phyloP scores from a whole-genome alignment of 2,113 vertebrate species.

The Rhea americana region DNA sequence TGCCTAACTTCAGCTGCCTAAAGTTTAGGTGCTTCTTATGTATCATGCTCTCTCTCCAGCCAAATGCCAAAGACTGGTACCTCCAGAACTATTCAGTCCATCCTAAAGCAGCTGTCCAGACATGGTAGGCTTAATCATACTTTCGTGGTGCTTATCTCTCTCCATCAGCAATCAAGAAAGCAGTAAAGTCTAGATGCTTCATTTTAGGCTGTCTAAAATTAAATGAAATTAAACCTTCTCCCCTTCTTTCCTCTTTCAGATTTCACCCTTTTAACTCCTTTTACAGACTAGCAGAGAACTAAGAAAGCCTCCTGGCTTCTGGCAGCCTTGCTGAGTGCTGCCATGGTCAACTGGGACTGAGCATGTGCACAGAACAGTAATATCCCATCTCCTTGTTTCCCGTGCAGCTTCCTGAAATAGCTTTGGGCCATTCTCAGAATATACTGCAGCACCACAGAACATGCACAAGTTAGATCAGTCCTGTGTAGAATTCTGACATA shows the following conservation, averaged over 20 bases:
- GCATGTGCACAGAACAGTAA: constrained; percentile 8
- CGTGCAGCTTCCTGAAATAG: constrained; percentile 39
- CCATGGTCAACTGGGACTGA: constrained; percentile 4
- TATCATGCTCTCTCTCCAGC: not conserved
- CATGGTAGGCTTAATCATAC: not conserved
- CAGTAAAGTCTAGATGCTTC: constrained; percentile 1
- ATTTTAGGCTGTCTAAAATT: constrained; percentile 47
- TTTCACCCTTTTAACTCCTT: constrained; percentile 6
- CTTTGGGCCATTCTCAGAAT: constrained; percentile 19
- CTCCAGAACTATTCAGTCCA: not conserved
- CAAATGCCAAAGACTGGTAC: not conserved
- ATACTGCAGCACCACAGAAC: not conserved
- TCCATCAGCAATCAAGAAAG: not conserved
- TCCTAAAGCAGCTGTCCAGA: constrained; percentile 16
- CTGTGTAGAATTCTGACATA: not conserved
- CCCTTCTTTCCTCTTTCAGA: constrained; percentile 24
- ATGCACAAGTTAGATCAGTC: not conserved
- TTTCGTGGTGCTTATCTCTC: not conserved
- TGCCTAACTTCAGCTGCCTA: not conserved
- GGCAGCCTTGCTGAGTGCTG: constrained; percentile 14
- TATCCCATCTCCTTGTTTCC: constrained; percentile 49
- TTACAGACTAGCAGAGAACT: constrained; percentile 46
- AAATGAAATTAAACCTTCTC: constrained; percentile 50
- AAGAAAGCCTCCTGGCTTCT: constrained; percentile 7
- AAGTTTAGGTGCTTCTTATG: not conserved